A percentile compares a stretch with the other conserved stretches of the same genome.
Evolutionary conservation across 2,797 vertebrate species (phyloP).

Genomic region (Gila robusta): DNA sequence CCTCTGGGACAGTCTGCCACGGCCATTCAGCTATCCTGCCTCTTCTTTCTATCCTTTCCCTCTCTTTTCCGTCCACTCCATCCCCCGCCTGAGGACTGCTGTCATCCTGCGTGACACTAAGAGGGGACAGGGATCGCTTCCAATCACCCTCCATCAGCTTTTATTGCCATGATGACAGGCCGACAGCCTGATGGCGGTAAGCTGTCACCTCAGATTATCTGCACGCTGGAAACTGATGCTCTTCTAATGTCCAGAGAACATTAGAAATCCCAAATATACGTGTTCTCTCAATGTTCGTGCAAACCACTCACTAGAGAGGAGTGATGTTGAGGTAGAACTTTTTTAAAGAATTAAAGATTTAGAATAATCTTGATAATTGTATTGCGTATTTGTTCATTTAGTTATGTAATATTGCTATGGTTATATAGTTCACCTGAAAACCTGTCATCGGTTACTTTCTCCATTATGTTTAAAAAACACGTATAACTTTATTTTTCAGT

Average conservation of each 20-base stretch:
- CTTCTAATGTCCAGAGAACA: constrained; percentile 54
- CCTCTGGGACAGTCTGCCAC: constrained; percentile 78
- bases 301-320: constrained; percentile 14
- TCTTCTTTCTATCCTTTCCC: constrained; percentile 54
- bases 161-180: constrained; percentile 67
- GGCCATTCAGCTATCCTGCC: constrained; percentile 69
- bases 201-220: constrained; percentile 58
- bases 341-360: neutral
- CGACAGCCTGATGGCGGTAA: constrained; percentile 72
- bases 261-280: constrained; percentile 47
- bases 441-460: neutral
- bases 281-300: constrained; percentile 28
- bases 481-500: neutral
- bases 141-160: constrained; percentile 66
- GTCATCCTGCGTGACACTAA: constrained; percentile 73
- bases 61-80: constrained; percentile 50
- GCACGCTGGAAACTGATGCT: constrained; percentile 61
- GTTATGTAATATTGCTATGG: neutral
- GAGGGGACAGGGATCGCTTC: constrained; percentile 77
- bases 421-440: neutral
- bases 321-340: neutral
- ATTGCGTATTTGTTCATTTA: neutral
- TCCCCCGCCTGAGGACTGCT: constrained; percentile 65
- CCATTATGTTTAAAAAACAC: neutral
- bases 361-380: neutral